Base-by-base conservation (phyloP, 2,888 invertebrate species). In the Caenorhabditis panamensis region DNA sequence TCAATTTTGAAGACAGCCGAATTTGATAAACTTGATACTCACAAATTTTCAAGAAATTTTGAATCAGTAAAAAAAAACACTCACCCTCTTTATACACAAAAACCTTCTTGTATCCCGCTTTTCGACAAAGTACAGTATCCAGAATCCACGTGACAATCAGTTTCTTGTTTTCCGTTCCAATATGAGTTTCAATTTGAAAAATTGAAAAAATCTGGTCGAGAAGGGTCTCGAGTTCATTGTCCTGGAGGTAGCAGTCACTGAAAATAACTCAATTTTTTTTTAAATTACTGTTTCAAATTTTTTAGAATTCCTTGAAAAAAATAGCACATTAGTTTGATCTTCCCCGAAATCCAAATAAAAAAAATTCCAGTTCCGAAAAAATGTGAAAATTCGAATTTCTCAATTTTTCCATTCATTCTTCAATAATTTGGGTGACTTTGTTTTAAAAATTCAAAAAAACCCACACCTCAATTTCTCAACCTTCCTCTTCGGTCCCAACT, bases 391-490 rank as follows among this genome's bases (percentile, higher is more conserved):
- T n/a, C n/a, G n/a, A n/a, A n/a, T n/a, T n/a, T n/a, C n/a, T n/a
- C n/a, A n/a, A n/a, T n/a, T n/a, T n/a, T n/a, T n/a, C n/a, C n/a
- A n/a, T n/a, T n/a, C n/a, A n/a, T n/a, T n/a, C n/a, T n/a, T n/a
- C n/a, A n/a, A n/a, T n/a, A n/a, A n/a, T n/a, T n/a, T n/a, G n/a
- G n/a, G n/a, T n/a, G 2, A 49, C 22, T 24, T 31, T 16, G 4
- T 53, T 53, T 53, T 18, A 18, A 20, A n/a, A n/a, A n/a, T 53
- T 18, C 18, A 53, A 22, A 11, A 20, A 20, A 47, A 61, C 5
- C 8, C 58, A 24, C 22, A 68, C 68, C 58, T 22, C 22, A 73
- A 36, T 26, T n/a, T 58, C 3, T 41, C 20, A 11, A 64, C 36
- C 26, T 49, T 64, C 31, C 18, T 53, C 56, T 18, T 58, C 13